phyloP scores from a whole-genome alignment of 2,113 vertebrate genomes.

The Tyto alba region DNA sequence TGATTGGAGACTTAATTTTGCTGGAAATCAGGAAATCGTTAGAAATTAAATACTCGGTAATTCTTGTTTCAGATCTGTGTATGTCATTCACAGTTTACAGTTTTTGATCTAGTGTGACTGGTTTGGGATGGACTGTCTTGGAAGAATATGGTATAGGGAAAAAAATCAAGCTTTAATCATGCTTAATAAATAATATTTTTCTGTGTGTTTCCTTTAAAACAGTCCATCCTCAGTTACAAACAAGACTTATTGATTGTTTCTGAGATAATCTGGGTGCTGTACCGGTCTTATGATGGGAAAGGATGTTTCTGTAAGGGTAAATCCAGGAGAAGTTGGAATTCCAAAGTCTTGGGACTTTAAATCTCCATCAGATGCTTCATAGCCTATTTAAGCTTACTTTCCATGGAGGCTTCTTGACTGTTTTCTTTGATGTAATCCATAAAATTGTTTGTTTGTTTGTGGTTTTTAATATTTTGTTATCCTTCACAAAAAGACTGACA shows the following conservation, averaged over 20 bases:
- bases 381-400: background rate
- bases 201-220: background rate
- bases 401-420: background rate
- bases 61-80: background rate
- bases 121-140: background rate
- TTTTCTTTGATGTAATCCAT: background rate
- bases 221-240: rapidly evolving
- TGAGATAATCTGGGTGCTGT: background rate
- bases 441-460: too few species aligned
- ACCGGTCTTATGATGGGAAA: background rate
- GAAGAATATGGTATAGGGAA: background rate
- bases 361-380: too few species aligned
- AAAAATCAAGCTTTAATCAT: background rate
- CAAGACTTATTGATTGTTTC: background rate
- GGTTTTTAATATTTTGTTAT: background rate
- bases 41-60: background rate
- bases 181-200: background rate
- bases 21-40: background rate
- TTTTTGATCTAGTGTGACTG: background rate
- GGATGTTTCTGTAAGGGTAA: background rate
- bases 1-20: background rate
- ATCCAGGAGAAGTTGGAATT: background rate
- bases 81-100: background rate
- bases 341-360: background rate
- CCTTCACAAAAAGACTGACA: background rate